phyloP scores from a whole-genome alignment of 2,797 vertebrate genomes.

The Buphagus erythrorhynchus region DNA sequence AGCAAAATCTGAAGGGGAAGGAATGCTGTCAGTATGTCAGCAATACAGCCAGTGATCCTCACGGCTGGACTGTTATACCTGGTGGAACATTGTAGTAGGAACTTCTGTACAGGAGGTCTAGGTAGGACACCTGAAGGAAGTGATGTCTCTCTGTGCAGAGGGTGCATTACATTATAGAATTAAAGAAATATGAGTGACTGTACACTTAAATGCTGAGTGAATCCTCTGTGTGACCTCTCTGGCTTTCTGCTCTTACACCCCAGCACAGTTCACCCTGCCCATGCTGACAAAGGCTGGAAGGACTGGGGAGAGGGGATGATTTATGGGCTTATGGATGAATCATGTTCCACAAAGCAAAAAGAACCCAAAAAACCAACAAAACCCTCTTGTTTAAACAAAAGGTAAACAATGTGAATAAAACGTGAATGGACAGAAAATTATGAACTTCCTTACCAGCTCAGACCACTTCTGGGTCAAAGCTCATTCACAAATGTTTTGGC shows the following conservation, averaged over 20 bases:
- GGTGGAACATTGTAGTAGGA: neutral
- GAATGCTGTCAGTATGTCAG: neutral
- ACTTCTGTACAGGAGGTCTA: neutral
- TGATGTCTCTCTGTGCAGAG: fast-evolving
- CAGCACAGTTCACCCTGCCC: neutral
- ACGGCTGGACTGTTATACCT: neutral
- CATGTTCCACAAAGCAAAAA: neutral
- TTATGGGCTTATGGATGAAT: neutral
- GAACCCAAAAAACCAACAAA: neutral
- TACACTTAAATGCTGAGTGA: neutral
- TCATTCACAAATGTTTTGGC: neutral
- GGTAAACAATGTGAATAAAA: neutral
- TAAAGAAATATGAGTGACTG: neutral
- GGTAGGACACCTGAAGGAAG: neutral
- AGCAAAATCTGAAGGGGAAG: neutral
- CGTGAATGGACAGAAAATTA: neutral
- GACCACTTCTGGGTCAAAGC: neutral
- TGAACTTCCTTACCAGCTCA: neutral
- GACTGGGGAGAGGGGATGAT: neutral
- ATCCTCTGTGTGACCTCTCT: neutral
- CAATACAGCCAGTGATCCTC: neutral
- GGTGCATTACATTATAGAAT: neutral
- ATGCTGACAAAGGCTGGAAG: neutral
- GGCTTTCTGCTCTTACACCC: neutral
- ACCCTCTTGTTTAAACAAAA: neutral